These are phyloP conservation scores for Edolisoma coerulescens DNA, from an alignment of 2,113 vertebrate species.

Conservation along the genomic window DNA sequence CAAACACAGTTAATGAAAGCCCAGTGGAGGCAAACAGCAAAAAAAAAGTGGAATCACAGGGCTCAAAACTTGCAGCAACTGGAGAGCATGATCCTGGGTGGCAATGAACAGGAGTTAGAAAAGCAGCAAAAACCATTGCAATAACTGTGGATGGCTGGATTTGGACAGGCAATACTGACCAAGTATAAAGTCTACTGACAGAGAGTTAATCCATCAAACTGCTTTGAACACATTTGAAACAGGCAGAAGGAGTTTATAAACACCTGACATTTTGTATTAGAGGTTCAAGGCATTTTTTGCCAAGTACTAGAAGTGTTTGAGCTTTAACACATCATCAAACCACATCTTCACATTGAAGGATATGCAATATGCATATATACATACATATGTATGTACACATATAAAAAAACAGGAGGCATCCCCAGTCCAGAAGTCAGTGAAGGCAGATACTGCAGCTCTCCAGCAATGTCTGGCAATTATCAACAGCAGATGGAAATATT, in stretches of 20 bases:
- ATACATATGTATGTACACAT: neutral
- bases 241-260: neutral
- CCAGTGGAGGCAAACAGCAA: neutral
- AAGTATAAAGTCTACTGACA: neutral
- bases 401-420: neutral
- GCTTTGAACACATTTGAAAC: neutral
- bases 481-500: neutral
- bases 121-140: neutral
- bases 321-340: neutral
- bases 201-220: neutral
- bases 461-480: neutral
- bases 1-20: neutral
- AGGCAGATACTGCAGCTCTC: neutral
- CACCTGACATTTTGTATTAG: neutral
- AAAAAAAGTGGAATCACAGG: neutral
- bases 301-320: fast-evolving
- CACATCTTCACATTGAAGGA: neutral
- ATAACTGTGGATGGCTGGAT: neutral
- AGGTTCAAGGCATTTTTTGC: neutral
- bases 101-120: neutral
- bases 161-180: neutral
- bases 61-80: neutral
- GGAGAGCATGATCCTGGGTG: neutral
- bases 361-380: neutral
- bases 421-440: neutral